phyloP scores from a whole-genome alignment of 2,888 invertebrate genomes.

The Erebia palarica region DNA sequence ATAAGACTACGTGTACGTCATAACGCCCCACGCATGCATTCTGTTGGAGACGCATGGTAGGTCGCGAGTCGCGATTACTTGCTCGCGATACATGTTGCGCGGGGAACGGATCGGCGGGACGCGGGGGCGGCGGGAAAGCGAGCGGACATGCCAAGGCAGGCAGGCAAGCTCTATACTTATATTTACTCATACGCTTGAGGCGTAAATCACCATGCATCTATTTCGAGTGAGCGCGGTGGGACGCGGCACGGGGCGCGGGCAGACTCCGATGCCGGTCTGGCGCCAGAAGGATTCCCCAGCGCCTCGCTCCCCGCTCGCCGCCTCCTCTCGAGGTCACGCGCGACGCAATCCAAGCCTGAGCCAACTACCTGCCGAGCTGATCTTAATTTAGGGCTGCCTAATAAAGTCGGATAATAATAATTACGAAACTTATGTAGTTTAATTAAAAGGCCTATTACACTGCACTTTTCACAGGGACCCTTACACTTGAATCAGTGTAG shows the following conservation, averaged over 20 bases:
- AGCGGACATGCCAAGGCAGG: constrained; percentile 80
- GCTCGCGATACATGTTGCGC: constrained; percentile 31
- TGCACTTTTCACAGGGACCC: too few species aligned
- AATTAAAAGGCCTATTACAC: too few species aligned
- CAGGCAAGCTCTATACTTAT: constrained; percentile 71
- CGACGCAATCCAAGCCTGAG: constrained; percentile 43
- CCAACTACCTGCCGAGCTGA: constrained; percentile 35
- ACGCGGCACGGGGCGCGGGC: constrained; percentile 66
- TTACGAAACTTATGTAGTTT: too few species aligned
- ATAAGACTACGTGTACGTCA: constrained; percentile 47
- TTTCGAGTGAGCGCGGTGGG: constrained; percentile 65
- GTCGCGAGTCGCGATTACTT: constrained; percentile 43
- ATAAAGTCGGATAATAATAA: too few species aligned
- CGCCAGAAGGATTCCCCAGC: constrained; percentile 84
- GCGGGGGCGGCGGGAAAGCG: constrained; percentile 64
- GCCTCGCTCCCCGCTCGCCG: constrained; percentile 59
- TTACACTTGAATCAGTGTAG: too few species aligned
- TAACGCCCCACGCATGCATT: constrained; percentile 45
- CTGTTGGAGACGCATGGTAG: constrained; percentile 42
- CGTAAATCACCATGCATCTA: constrained; percentile 82
- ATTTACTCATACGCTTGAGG: constrained; percentile 74
- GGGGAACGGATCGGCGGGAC: constrained; percentile 44
- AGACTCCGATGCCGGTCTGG: constrained; percentile 81
- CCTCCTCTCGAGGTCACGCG: constrained; percentile 56
- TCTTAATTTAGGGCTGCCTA: constrained; percentile 23